Conservation (phyloP, 2,113 vertebrate genomes). For the Sebastes schlegelii region DNA sequence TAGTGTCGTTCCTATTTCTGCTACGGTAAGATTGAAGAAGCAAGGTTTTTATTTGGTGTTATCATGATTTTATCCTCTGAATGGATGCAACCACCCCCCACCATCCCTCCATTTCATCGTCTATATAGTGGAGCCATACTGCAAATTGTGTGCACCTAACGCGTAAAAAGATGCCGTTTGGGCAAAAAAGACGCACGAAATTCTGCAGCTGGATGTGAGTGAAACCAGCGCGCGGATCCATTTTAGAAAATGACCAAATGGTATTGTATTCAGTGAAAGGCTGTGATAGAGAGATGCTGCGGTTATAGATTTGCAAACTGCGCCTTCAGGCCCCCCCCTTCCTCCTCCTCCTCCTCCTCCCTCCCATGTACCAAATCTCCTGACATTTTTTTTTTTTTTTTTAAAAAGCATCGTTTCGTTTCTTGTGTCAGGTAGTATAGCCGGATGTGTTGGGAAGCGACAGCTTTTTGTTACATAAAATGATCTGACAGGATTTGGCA, state of each 20-base stretch:
- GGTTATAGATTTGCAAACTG: conserved; percentile 75
- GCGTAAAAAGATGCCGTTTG: conserved; percentile 68
- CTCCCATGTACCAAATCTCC: conserved; percentile 67
- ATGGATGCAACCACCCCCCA: conserved; percentile 67
- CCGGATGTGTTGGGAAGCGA: conserved; percentile 49
- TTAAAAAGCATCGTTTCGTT: conserved; percentile 55
- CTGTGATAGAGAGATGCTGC: conserved; percentile 76
- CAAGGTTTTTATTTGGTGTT: conserved; percentile 50
- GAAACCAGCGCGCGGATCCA: conserved; percentile 58
- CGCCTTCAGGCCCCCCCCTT: conserved; percentile 47
- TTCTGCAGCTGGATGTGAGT: conserved; percentile 35
- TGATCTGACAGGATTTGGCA: conserved; percentile 74
- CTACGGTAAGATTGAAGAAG: conserved; percentile 30
- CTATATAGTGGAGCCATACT: conserved; percentile 58
- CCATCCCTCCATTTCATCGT: conserved; percentile 70
- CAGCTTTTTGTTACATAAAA: conserved; percentile 72
- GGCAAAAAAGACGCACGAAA: conserved; percentile 46
- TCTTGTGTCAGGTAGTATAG: conserved; percentile 64
- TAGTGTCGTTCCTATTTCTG: conserved; percentile 14
- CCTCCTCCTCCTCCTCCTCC: neutral
- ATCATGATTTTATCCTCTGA: conserved; percentile 63
- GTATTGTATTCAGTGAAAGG: conserved; percentile 64
- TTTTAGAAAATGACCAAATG: conserved; percentile 70
- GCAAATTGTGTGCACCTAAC: conserved; percentile 61
- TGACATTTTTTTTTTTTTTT: conserved; percentile 58